Percentiles rank a stretch among this genome's conserved stretches.
These are phyloP conservation scores for Macrotrachela quadricornifera DNA, from an alignment of 1,140 invertebrate species.

Conservation along the genomic window DNA sequence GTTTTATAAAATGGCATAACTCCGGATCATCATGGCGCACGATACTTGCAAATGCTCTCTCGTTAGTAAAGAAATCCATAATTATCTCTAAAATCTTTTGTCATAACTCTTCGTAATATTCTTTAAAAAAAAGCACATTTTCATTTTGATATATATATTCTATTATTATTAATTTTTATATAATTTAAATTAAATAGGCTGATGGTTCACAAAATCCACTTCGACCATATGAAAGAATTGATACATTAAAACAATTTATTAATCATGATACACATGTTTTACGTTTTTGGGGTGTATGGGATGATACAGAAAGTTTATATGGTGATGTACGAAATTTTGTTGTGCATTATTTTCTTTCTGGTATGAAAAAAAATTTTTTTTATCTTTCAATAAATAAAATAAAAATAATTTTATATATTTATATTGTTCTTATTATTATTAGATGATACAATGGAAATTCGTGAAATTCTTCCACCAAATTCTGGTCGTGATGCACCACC, in stretches of 20 bases:
- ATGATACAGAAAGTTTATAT: slow-evolving; percentile 29
- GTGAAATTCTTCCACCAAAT: slow-evolving; percentile 23
- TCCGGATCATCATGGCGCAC: too few species aligned
- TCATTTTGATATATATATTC: background rate
- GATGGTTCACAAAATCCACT: slow-evolving; percentile 26
- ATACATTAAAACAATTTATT: slow-evolving; percentile 30
- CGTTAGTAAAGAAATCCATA: too few species aligned
- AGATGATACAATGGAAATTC: slow-evolving; percentile 31
- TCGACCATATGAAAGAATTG: slow-evolving; percentile 27
- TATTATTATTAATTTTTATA: background rate
- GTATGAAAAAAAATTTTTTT: background rate
- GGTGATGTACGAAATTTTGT: slow-evolving; percentile 28
- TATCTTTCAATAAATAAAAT: background rate
- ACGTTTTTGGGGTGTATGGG: slow-evolving; percentile 30
- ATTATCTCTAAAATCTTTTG: too few species aligned
- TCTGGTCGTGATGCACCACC: slow-evolving; percentile 26
- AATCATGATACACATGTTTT: slow-evolving; percentile 30
- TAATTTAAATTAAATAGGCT: too few species aligned
- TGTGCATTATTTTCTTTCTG: slow-evolving; percentile 25
- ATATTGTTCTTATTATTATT: slow-evolving; percentile 7
- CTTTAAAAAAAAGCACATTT: too few species aligned
- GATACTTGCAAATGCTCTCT: too few species aligned
- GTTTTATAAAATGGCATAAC: too few species aligned
- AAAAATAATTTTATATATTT: background rate
- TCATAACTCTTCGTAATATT: too few species aligned